These are phyloP conservation scores for Aphyosemion australe DNA, from an alignment of 2,113 vertebrate species.

Conservation along the genomic window DNA sequence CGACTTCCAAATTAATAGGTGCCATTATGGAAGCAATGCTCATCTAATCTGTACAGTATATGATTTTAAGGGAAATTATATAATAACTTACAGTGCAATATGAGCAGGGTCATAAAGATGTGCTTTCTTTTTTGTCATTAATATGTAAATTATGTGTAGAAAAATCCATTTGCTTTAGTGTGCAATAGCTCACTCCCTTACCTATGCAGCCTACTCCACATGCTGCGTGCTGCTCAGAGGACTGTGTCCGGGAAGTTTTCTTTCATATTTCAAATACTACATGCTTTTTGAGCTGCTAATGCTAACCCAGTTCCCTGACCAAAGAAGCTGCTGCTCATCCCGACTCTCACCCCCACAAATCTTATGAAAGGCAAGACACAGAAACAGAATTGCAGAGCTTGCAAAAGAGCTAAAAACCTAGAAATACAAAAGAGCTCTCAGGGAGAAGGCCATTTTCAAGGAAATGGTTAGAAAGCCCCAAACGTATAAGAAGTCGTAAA, in stretches of 20 bases:
- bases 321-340: neutral
- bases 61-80: neutral
- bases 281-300: neutral
- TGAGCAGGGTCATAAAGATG: neutral
- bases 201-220: neutral
- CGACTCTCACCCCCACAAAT: neutral
- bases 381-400: neutral
- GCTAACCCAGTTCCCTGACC: neutral
- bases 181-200: neutral
- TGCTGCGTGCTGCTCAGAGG: neutral
- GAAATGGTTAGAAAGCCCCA: neutral
- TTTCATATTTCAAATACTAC: neutral
- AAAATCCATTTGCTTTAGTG: neutral
- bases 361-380: neutral
- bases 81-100: neutral
- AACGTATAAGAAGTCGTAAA: neutral
- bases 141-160: neutral
- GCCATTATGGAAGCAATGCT: neutral
- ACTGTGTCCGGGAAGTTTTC: neutral
- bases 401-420: neutral
- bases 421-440: neutral
- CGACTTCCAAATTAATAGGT: neutral
- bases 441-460: neutral
- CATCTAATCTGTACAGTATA: neutral
- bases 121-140: neutral